phyloP scores from a whole-genome alignment of 2,113 vertebrate species.

The Marcusenius ussheri region DNA sequence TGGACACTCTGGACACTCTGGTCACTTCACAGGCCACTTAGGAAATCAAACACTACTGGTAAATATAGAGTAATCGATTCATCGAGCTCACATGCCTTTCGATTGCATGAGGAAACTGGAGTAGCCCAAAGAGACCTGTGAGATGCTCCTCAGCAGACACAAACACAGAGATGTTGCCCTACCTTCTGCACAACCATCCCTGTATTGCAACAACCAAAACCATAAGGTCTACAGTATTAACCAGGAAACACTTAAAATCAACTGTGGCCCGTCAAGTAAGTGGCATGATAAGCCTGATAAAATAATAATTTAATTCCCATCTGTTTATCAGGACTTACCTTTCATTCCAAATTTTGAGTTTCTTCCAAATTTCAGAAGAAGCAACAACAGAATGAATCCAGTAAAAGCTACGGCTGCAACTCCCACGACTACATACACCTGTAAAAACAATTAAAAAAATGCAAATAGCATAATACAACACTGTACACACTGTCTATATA shows the following conservation, averaged over 20 bases:
- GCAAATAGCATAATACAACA: not conserved
- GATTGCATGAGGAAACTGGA: not conserved
- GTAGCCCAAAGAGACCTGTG: not conserved
- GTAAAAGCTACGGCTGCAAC: constrained; percentile 88
- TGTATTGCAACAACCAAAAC: not conserved
- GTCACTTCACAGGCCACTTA: not conserved
- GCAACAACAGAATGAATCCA: constrained; percentile 83
- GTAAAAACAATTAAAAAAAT: constrained; percentile 8
- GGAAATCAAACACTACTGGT: not conserved
- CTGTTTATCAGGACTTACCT: constrained; percentile 62
- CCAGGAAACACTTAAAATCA: not conserved
- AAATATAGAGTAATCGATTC: not conserved
- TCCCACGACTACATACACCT: constrained; percentile 92
- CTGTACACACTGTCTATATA: not conserved
- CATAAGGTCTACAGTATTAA: not conserved
- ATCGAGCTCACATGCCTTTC: not conserved
- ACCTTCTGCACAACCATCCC: not conserved
- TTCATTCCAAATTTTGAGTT: constrained; percentile 97
- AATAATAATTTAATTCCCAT: not conserved
- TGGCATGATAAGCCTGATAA: not conserved
- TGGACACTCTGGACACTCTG: not conserved
- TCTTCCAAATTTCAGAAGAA: constrained; percentile 92
- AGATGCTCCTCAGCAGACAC: not conserved
- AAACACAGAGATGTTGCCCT: not conserved
- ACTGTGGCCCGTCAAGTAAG: not conserved